These are phyloP conservation scores for Onchidella celtica DNA, from an alignment of 2,888 invertebrate genomes.

Conservation along the genomic window DNA sequence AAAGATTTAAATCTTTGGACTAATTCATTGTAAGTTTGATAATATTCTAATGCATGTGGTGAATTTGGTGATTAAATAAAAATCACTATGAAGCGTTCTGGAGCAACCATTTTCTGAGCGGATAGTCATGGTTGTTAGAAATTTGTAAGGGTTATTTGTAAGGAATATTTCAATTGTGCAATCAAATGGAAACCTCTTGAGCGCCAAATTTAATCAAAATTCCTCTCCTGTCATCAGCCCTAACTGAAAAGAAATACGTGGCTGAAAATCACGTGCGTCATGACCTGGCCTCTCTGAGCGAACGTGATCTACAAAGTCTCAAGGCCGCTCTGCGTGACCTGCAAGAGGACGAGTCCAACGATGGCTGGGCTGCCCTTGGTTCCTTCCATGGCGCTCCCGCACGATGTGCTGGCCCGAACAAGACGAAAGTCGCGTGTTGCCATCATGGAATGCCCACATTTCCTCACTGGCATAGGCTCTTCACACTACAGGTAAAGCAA, in stretches of 20 bases:
- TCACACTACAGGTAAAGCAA: constrained; percentile 41
- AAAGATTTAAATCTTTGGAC: no score
- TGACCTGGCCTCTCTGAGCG: constrained; percentile 46
- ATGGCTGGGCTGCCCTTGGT: constrained; percentile 39
- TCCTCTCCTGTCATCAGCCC: neutral
- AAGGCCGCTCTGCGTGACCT: constrained; percentile 51
- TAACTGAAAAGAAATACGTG: neutral
- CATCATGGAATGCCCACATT: constrained; percentile 51
- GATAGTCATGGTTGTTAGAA: no score
- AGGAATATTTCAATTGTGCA: no score
- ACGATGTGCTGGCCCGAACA: constrained; percentile 19
- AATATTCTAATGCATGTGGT: no score
- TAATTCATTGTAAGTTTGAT: no score
- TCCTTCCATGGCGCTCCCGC: constrained; percentile 49
- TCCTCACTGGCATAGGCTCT: constrained; percentile 52
- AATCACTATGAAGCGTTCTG: no score
- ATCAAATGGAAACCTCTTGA: no score
- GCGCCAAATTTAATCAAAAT: no score
- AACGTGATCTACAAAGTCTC: constrained; percentile 53
- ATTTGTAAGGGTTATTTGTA: no score
- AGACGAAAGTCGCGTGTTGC: constrained; percentile 42
- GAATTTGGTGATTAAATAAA: no score
- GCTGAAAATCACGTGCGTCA: constrained; percentile 51
- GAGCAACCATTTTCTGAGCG: no score
- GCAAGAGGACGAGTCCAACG: constrained; percentile 43